Evolutionary conservation across 2,888 invertebrate species (phyloP).

Genomic region (Drosophila testacea): DNA sequence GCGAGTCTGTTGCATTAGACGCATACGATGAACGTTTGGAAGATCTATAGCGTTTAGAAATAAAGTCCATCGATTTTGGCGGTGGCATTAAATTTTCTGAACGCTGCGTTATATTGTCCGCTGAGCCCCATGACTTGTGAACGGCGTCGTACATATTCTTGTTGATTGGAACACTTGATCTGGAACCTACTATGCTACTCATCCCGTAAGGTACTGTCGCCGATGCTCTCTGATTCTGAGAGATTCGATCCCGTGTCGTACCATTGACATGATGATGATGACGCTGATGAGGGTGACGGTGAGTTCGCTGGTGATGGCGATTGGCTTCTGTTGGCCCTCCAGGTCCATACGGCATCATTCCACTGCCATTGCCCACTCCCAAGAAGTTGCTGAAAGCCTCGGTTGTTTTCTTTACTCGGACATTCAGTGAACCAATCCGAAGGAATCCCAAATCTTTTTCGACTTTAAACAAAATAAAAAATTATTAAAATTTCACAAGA

Average conservation of each 20-base stretch:
- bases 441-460: conserved; percentile 96
- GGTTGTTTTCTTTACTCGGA: conserved; percentile 95
- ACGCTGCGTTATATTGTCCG: conserved; percentile 91
- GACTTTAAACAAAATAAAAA: conserved; percentile 84
- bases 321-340: conserved; percentile 65
- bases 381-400: conserved; percentile 96
- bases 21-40: conserved; percentile 85
- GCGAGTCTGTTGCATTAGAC: conserved; percentile 78
- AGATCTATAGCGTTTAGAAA: conserved; percentile 88
- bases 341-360: conserved; percentile 74
- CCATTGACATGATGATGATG: conserved; percentile 82
- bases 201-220: conserved; percentile 76
- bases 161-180: conserved; percentile 81
- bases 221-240: conserved; percentile 80
- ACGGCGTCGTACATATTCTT: conserved; percentile 88
- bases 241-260: conserved; percentile 80
- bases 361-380: conserved; percentile 89
- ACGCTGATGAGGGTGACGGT: conserved; percentile 84
- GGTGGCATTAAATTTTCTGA: conserved; percentile 89
- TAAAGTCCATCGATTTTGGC: conserved; percentile 89
- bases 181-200: conserved; percentile 72
- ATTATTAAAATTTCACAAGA: background rate
- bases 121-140: conserved; percentile 95
- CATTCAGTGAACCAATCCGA: conserved; percentile 96
- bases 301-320: conserved; percentile 86